Conservation (phyloP, 2,888 invertebrate genomes). For the Nomada hirtipes region DNA sequence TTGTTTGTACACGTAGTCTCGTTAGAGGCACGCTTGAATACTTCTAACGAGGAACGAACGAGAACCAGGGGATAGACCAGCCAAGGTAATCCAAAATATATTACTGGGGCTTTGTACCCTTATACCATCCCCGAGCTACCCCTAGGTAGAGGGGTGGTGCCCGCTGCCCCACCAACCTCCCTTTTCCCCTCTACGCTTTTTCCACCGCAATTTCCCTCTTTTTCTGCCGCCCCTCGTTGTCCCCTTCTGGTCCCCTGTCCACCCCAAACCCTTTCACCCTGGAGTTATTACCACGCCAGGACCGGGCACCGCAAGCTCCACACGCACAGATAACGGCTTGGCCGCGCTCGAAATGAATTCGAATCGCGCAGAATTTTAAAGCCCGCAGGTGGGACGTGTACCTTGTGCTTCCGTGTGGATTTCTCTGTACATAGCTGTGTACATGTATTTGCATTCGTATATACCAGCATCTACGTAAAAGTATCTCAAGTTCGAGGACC, state of each 20-base stretch:
- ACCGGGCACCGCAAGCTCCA: slow-evolving; percentile 73
- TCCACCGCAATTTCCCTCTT: slow-evolving; percentile 18
- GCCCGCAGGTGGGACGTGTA: slow-evolving; percentile 47
- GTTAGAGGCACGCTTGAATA: slow-evolving; percentile 73
- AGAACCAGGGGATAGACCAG: slow-evolving; percentile 54
- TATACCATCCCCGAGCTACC: slow-evolving; percentile 69
- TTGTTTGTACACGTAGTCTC: slow-evolving; percentile 70
- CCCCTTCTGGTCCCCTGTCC: slow-evolving; percentile 11
- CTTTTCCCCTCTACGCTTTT: slow-evolving; percentile 1
- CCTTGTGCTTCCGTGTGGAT: not conserved
- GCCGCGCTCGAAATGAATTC: slow-evolving; percentile 72
- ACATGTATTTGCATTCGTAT: slow-evolving; percentile 5
- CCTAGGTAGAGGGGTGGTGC: slow-evolving; percentile 24
- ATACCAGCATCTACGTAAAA: not conserved
- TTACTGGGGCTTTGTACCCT: slow-evolving; percentile 81
- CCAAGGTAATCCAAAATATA: slow-evolving; percentile 79
- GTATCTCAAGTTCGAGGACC: slow-evolving; percentile 36
- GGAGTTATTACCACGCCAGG: slow-evolving; percentile 76
- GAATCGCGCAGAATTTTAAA: slow-evolving; percentile 73
- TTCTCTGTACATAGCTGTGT: not conserved
- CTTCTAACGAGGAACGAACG: slow-evolving; percentile 76
- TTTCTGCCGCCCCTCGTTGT: slow-evolving; percentile 31
- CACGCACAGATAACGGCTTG: slow-evolving; percentile 73
- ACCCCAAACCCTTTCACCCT: slow-evolving; percentile 37
- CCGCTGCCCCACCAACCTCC: slow-evolving; percentile 12